Evolutionary conservation across 2,888 invertebrate genomes (phyloP).

Genomic region (Eilema griseolum): DNA sequence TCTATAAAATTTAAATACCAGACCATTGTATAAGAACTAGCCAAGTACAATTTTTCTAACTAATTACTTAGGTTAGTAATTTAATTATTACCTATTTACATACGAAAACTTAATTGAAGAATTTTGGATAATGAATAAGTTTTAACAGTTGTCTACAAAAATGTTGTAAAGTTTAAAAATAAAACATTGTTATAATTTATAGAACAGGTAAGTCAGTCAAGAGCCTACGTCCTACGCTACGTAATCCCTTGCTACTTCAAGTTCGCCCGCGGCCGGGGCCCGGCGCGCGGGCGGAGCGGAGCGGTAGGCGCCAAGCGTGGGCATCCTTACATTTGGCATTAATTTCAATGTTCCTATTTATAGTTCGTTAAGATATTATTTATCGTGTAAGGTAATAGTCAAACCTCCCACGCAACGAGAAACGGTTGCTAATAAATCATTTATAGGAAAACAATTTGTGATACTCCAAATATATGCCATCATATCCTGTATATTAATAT

Average conservation of each 20-base stretch:
- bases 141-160: background rate
- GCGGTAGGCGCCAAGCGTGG: slow-evolving; percentile 57
- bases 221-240: slow-evolving; percentile 16
- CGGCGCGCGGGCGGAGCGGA: slow-evolving; percentile 25
- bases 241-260: slow-evolving; percentile 35
- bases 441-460: slow-evolving; percentile 29
- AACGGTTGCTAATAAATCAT: slow-evolving; percentile 30
- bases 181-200: slow-evolving; percentile 20
- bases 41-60: too few relatives aligned
- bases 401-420: slow-evolving; percentile 48
- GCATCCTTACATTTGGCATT: slow-evolving; percentile 75
- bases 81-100: too few relatives aligned
- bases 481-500: slow-evolving; percentile 21
- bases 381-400: slow-evolving; percentile 69
- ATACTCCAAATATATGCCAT: slow-evolving; percentile 18
- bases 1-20: too few relatives aligned
- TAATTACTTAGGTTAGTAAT: background rate
- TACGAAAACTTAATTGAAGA: background rate
- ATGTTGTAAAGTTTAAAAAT: slow-evolving; percentile 23
- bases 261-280: slow-evolving; percentile 32
- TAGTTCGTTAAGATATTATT: slow-evolving; percentile 64
- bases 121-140: too few relatives aligned
- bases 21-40: too few relatives aligned
- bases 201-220: slow-evolving; percentile 28
- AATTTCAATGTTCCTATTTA: slow-evolving; percentile 76